phyloP scores from a whole-genome alignment of 2,888 invertebrate genomes.

The Limnephilus marmoratus region DNA sequence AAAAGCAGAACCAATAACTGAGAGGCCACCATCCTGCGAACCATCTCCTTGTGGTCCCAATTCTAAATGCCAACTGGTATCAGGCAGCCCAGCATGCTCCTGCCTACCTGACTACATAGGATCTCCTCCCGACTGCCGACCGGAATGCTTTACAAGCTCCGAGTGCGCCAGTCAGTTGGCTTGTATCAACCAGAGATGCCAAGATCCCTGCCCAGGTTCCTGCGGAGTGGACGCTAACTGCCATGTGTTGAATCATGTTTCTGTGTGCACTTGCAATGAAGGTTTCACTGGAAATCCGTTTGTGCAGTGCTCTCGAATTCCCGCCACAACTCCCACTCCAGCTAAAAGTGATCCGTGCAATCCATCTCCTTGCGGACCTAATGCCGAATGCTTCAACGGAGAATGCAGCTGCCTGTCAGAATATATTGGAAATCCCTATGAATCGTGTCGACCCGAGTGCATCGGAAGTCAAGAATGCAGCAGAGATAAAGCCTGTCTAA shows the following conservation, averaged over 20 bases:
- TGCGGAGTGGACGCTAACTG: conserved; percentile 89
- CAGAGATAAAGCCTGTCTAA: conserved; percentile 82
- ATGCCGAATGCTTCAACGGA: conserved; percentile 82
- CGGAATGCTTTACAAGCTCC: conserved; percentile 87
- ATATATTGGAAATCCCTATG: conserved; percentile 84
- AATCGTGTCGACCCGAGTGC: conserved; percentile 85
- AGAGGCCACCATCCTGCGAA: conserved; percentile 85
- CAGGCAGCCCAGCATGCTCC: conserved; percentile 86
- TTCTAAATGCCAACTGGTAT: conserved; percentile 86
- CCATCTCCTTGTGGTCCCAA: conserved; percentile 92
- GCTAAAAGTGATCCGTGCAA: conserved; percentile 78
- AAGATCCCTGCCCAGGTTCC: conserved; percentile 89
- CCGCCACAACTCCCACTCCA: conserved; percentile 68
- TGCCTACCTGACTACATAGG: conserved; percentile 88
- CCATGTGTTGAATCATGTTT: conserved; percentile 87
- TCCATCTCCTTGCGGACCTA: conserved; percentile 85
- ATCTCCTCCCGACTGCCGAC: conserved; percentile 87
- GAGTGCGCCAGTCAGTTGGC: conserved; percentile 88
- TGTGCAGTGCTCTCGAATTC: conserved; percentile 81
- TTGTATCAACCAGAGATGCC: conserved; percentile 87
- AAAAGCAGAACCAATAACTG: conserved; percentile 71
- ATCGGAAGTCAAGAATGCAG: conserved; percentile 83
- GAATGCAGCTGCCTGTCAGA: conserved; percentile 82
- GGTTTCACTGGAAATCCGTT: conserved; percentile 90
- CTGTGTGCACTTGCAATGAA: conserved; percentile 87